These are phyloP conservation scores for Fragum sueziense DNA, from an alignment of 2,888 invertebrate species.

Conservation along the genomic window DNA sequence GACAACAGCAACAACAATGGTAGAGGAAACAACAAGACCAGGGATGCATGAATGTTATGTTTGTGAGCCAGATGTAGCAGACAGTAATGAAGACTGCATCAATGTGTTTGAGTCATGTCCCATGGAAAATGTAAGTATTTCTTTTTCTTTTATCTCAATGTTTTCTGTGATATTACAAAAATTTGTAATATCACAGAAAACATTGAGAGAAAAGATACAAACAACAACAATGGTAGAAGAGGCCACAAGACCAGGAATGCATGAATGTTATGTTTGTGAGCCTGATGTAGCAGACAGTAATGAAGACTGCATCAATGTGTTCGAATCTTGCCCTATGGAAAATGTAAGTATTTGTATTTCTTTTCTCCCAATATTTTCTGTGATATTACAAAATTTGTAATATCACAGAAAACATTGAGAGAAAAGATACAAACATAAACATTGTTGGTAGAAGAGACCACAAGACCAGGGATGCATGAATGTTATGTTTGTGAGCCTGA, in stretches of 20 bases:
- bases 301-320: conserved; percentile 30
- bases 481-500: conserved; percentile 38
- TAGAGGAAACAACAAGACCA: conserved; percentile 6
- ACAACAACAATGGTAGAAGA: conserved; percentile 15
- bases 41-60: conserved; percentile 38
- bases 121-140: conserved; percentile 38
- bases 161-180: no score
- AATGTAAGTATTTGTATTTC: conserved; percentile 32
- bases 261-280: conserved; percentile 42
- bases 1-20: background rate
- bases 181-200: no score
- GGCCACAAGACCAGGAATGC: conserved; percentile 6
- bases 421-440: no score
- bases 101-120: conserved; percentile 35
- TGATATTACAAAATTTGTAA: no score
- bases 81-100: conserved; percentile 36
- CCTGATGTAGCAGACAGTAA: conserved; percentile 7
- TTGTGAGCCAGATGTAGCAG: conserved; percentile 1
- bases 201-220: no score
- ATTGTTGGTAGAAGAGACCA: conserved; percentile 11
- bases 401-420: no score
- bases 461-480: conserved; percentile 14
- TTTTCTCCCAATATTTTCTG: no score
- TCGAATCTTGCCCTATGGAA: conserved; percentile 34
- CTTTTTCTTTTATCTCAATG: background rate